Base-by-base conservation (phyloP, 92 coral and sea anemone species). In the Epizoanthus stellaris region DNA sequence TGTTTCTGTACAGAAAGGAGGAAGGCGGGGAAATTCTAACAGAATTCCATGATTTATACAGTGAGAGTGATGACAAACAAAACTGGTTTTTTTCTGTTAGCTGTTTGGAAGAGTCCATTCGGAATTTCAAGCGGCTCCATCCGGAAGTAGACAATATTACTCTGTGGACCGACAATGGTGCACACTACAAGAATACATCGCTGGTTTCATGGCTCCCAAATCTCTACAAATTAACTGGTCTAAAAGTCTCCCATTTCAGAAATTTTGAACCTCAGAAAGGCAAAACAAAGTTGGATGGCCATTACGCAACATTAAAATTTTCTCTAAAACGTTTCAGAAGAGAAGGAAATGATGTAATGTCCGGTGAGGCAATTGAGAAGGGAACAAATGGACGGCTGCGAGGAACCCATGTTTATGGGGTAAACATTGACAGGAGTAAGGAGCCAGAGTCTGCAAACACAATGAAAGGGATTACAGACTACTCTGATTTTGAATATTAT, bases 151-250 rank as follows among this genome's bases (percentile, higher is more conserved):
- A 59, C 12, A 7, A 19, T 10, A 12, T 63, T 0, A 58, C 69
- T 57, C 83, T 91, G 20, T 91, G 90, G 94, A 73, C 94, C 16
- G 92, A 91, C 82, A 91, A 91, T 89, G 92, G 95, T 11, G 74
- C 92, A 60, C 90, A 86, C 56, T 91, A 89, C 82, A 87, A 89
- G 53, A 91, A 89, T 80, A 82, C 92, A 10, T 61, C 73, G 9
- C 72, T 91, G 63, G 66, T 88, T 40, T 21, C 77, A 76, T 80
- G 85, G 90, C 53, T 88, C 4, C 75, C 57, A 43, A 38, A 70
- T n/a, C 17, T 66, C 4, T 34, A 54, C 6, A 75, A 85, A 49
- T 2, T 59, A 16, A 81, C 85, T 19, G 88, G 84, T 42, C 57
- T 91, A 11, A 16, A 76, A 60, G 52, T 91, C 21, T 45, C 40